Conservation (phyloP, 2,113 vertebrate genomes). For the Ia io region DNA sequence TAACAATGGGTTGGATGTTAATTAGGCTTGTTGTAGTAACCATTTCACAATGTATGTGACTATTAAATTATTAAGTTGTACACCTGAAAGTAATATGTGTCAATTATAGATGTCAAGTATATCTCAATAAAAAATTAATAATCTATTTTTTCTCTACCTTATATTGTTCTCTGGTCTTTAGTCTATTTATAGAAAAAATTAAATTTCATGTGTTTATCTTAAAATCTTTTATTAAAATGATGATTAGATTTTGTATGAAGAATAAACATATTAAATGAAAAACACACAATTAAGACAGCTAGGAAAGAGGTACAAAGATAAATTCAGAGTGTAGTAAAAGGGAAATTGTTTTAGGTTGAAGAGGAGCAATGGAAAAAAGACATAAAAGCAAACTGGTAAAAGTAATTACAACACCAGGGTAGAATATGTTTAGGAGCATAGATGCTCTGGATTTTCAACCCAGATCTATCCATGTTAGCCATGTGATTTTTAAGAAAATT, state of each 20-base stretch:
- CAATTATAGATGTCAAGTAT: not conserved
- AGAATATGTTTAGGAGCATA: not conserved
- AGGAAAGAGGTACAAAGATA: not conserved
- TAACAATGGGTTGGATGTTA: not conserved
- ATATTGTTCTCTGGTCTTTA: not conserved
- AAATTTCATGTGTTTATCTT: not conserved
- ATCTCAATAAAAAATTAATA: not conserved
- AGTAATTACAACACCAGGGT: not conserved
- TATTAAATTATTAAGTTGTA: not conserved
- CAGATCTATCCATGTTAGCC: not conserved
- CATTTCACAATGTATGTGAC: not conserved
- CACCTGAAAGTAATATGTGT: not conserved
- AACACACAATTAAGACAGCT: not conserved
- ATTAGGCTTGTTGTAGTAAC: not conserved
- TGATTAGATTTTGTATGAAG: not conserved
- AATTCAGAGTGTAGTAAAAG: not conserved
- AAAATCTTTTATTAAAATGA: not conserved
- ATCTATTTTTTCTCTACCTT: not conserved
- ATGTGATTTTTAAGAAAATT: constrained; percentile 18
- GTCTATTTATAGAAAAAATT: not conserved
- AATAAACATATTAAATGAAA: not conserved
- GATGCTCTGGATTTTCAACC: not conserved
- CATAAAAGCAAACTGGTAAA: not conserved
- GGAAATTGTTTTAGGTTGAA: not conserved
- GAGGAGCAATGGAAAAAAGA: not conserved